Evolutionary conservation across 2,797 vertebrate species (phyloP), one percentile per base, ranked within the genome.

Genomic region (Brachyrhaphis roseni): DNA sequence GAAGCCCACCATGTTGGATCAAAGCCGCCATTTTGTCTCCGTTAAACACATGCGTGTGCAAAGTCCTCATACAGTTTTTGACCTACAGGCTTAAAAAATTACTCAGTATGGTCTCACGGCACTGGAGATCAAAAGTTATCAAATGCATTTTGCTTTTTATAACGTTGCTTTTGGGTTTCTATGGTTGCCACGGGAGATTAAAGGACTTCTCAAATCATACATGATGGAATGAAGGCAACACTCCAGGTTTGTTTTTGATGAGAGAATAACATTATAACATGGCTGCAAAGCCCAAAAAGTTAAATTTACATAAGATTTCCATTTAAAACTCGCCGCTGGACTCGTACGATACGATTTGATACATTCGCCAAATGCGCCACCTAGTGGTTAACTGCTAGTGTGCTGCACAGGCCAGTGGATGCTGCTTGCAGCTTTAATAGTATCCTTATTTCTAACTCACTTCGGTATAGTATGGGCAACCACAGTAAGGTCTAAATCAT

Each of bases 401-500:
- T 11, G 10, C 26, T 55, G 53, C 10, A 26, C 3, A 2, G 53
- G 11, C 10, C 11, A 1, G 3, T 55, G 23, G 53, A 12, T 26
- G 53, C 53, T n/a, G 53, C 53, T 55, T n/a, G 11, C 23, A 55
- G 10, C 53, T 55, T 55, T 55, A 55, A 31, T 77, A 80, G 41
- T 81, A 79, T 73, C 70, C 84, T 82, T 84, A 87, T 79, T 88
- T 89, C 83, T 79, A 78, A 77, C 74, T 87, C 36, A 43, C 71
- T 86, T 84, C 53, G 59, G 78, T 74, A 78, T 86, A 82, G 80
- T 86, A 81, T 84, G 79, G 86, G 80, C 59, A 36, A 84, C 76
- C 88, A 81, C 82, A 83, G 82, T 73, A 4, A 79, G 80, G 82
- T 85, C 83, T 83, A 81, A 88, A 88, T 88, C 79, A 82, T 83